Percentiles rank a stretch among this genome's conserved stretches.
Conservation (phyloP, 2,113 vertebrate species). For the Pantherophis guttatus region DNA sequence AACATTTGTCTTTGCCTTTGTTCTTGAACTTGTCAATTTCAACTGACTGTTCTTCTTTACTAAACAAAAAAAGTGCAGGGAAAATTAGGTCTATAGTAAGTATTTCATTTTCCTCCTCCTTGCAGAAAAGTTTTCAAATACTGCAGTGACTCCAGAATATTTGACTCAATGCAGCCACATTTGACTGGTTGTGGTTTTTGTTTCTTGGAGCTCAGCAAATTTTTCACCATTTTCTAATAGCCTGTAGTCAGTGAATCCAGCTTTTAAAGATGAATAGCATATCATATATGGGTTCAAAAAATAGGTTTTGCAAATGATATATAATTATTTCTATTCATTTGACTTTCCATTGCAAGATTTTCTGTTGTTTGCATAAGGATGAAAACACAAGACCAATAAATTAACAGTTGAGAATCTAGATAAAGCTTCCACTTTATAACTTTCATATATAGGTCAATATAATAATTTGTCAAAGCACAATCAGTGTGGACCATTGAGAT, state of each 20-base stretch:
- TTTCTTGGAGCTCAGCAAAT: slow-evolving; percentile 70
- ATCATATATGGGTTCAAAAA: slow-evolving; percentile 46
- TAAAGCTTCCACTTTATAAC: not conserved
- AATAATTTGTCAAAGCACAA: not conserved
- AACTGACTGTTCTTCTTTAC: not conserved
- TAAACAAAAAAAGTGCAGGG: not conserved
- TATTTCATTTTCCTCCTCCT: slow-evolving; percentile 29
- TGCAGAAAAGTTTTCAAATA: slow-evolving; percentile 54
- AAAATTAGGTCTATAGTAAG: not conserved
- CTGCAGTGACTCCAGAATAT: slow-evolving; percentile 53
- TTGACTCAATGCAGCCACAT: slow-evolving; percentile 67
- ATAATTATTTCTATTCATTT: slow-evolving; percentile 36
- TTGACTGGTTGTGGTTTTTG: slow-evolving; percentile 68
- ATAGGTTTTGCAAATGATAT: slow-evolving; percentile 44
- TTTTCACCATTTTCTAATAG: slow-evolving; percentile 57
- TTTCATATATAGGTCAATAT: not conserved
- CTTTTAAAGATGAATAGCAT: slow-evolving; percentile 57
- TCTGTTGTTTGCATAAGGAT: not conserved
- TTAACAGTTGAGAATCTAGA: not conserved
- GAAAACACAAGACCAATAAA: not conserved
- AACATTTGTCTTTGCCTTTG: not conserved
- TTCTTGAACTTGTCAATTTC: not conserved
- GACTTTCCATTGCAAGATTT: slow-evolving; percentile 32
- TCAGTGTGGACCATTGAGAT: not conserved
- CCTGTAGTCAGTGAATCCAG: slow-evolving; percentile 51